A percentile compares a stretch with the other conserved stretches of the same genome.
Evolutionary conservation across 2,888 invertebrate species (phyloP).

Genomic region (Hofmannophila pseudospretella): DNA sequence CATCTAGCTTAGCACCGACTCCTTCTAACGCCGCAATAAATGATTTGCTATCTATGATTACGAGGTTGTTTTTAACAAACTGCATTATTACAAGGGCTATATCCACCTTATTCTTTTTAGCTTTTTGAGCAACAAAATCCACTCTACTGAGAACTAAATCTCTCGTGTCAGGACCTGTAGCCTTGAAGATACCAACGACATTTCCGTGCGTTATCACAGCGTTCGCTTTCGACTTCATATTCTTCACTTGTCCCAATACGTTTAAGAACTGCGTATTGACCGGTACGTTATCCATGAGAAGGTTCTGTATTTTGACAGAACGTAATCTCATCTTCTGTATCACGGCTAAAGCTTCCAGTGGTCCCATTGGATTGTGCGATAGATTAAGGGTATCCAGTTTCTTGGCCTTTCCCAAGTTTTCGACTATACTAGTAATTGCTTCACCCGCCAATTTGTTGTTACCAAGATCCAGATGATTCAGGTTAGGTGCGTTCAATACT

Average conservation of each 20-base stretch:
- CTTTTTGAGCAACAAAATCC: slow-evolving; percentile 21
- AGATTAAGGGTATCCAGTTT: slow-evolving; percentile 23
- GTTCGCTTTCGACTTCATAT: slow-evolving; percentile 18
- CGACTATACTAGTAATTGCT: slow-evolving; percentile 16
- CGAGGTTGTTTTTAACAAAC: slow-evolving; percentile 20
- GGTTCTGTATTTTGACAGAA: slow-evolving; percentile 22
- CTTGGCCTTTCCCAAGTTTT: slow-evolving; percentile 16
- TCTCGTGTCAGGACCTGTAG: slow-evolving; percentile 21
- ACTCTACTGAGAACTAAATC: slow-evolving; percentile 27
- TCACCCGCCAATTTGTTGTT: slow-evolving; percentile 24
- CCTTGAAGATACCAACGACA: slow-evolving; percentile 12
- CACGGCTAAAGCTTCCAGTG: slow-evolving; percentile 23
- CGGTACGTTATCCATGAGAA: slow-evolving; percentile 25
- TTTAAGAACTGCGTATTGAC: slow-evolving; percentile 23
- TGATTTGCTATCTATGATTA: slow-evolving; percentile 19
- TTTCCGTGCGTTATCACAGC: slow-evolving; percentile 24
- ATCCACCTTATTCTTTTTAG: slow-evolving; percentile 22
- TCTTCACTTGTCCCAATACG: slow-evolving; percentile 17
- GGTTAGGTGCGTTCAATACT: slow-evolving; percentile 15
- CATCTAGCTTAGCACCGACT: slow-evolving; percentile 19
- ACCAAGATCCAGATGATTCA: slow-evolving; percentile 20
- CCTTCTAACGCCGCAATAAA: slow-evolving; percentile 17
- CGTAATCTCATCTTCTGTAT: slow-evolving; percentile 16
- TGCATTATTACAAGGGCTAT: slow-evolving; percentile 24
- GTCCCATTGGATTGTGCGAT: slow-evolving; percentile 27